Percentiles rank a stretch among this genome's conserved stretches.
These are phyloP conservation scores for Mallotus villosus DNA, from an alignment of 2,797 vertebrate genomes.

Conservation along the genomic window DNA sequence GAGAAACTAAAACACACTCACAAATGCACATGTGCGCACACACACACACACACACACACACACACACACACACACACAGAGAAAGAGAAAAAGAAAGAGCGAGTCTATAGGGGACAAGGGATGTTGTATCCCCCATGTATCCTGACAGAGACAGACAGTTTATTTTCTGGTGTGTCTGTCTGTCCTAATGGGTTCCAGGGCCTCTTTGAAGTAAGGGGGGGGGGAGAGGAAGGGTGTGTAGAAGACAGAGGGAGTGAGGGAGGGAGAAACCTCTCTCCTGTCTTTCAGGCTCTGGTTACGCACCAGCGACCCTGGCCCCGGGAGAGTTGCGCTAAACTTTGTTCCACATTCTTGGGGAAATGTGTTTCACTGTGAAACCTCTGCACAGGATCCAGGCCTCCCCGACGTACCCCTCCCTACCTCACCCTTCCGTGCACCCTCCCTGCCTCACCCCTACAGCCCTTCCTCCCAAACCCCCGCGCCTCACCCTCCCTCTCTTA, in stretches of 20 bases:
- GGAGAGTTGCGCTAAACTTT: slow-evolving; percentile 40
- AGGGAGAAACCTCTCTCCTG: slow-evolving; percentile 12
- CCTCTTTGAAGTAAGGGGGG: slow-evolving; percentile 50
- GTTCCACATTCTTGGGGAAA: slow-evolving; percentile 42
- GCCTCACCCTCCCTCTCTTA: neutral
- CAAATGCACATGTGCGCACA: neutral
- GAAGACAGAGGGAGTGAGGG: slow-evolving; percentile 28
- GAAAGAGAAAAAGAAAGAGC: neutral
- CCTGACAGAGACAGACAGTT: slow-evolving; percentile 38
- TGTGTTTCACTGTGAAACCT: slow-evolving; percentile 25
- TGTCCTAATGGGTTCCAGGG: slow-evolving; percentile 55
- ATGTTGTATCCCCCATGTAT: neutral
- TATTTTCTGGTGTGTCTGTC: slow-evolving; percentile 56
- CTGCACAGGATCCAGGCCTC: neutral
- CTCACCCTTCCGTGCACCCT: neutral
- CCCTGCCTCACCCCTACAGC: neutral
- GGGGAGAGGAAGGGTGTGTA: slow-evolving; percentile 36
- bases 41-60: slow-evolving; percentile 21
- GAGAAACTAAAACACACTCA: slow-evolving; percentile 1
- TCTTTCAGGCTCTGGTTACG: slow-evolving; percentile 26
- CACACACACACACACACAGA: slow-evolving; percentile 13
- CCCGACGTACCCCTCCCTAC: neutral
- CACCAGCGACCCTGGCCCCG: slow-evolving; percentile 26
- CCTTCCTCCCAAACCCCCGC: neutral
- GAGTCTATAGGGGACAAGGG: slow-evolving; percentile 23